Conservation (phyloP, 2,113 vertebrate genomes). For the Coptodon rendalli region DNA sequence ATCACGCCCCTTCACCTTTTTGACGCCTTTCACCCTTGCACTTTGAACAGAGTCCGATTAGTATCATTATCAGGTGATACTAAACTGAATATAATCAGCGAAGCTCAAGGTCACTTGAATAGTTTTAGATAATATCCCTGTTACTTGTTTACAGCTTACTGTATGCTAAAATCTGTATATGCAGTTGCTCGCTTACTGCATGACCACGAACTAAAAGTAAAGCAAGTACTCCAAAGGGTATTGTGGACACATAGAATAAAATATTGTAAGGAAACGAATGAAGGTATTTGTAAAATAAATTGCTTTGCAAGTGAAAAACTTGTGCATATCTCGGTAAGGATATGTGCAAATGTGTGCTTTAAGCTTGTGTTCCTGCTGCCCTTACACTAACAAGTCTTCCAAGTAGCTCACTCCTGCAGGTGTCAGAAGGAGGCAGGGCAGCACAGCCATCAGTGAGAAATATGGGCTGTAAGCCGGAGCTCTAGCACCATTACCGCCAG, state of each 20-base stretch:
- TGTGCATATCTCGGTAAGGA: neutral
- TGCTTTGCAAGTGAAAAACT: neutral
- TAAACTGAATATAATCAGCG: neutral
- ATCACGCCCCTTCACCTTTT: fast-evolving
- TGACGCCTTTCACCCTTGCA: neutral
- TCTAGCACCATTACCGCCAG: conserved; percentile 59
- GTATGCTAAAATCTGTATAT: neutral
- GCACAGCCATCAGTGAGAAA: conserved; percentile 58
- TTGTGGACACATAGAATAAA: neutral
- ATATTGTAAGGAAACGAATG: neutral
- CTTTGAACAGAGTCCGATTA: neutral
- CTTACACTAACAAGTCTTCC: conserved; percentile 25
- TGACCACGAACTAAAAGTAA: neutral
- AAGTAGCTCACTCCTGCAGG: conserved; percentile 55
- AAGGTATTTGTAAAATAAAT: neutral
- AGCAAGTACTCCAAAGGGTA: neutral
- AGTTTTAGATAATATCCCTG: neutral
- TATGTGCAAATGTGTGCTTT: neutral
- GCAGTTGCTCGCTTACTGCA: neutral
- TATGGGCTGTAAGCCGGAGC: conserved; percentile 60
- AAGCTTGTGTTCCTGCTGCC: neutral
- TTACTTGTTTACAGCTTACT: neutral
- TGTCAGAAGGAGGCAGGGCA: conserved; percentile 43
- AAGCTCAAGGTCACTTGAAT: neutral
- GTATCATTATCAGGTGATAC: neutral